Evolutionary conservation across 64 coral and sea anemone genomes (phyloP).

Genomic region (Orbicella faveolata): DNA sequence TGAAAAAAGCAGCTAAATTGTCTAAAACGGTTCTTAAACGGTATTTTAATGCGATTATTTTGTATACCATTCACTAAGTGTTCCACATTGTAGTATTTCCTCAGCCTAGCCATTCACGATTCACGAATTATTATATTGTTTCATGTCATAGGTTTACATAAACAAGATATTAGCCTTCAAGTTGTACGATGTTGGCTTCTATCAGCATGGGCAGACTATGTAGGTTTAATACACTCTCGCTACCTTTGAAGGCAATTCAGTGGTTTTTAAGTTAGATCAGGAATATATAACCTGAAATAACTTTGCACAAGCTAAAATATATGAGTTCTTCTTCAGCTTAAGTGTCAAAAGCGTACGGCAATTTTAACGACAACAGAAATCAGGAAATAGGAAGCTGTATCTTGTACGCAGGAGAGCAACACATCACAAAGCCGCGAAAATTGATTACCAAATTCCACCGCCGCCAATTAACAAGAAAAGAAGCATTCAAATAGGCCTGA

Average conservation of each 20-base stretch:
- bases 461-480: background rate
- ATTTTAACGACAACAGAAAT: background rate
- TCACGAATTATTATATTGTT: slow-evolving; percentile 3
- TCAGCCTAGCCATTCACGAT: background rate
- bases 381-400: background rate
- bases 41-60: slow-evolving; percentile 47
- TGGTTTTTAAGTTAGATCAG: too few species aligned
- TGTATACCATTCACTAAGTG: slow-evolving; percentile 6
- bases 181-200: background rate
- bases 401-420: background rate
- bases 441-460: background rate
- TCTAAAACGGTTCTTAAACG: slow-evolving; percentile 6
- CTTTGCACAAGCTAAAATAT: too few species aligned
- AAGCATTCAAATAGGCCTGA: background rate
- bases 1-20: background rate
- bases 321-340: background rate
- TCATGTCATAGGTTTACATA: slow-evolving; percentile 14
- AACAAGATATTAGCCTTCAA: slow-evolving; percentile 16
- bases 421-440: background rate
- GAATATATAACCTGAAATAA: too few species aligned
- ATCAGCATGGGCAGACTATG: background rate
- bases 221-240: too few species aligned
- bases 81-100: slow-evolving; percentile 10
- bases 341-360: background rate
- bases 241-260: too few species aligned